Base-by-base conservation (phyloP, 2,888 invertebrate genomes). In the Thera obeliscata region DNA sequence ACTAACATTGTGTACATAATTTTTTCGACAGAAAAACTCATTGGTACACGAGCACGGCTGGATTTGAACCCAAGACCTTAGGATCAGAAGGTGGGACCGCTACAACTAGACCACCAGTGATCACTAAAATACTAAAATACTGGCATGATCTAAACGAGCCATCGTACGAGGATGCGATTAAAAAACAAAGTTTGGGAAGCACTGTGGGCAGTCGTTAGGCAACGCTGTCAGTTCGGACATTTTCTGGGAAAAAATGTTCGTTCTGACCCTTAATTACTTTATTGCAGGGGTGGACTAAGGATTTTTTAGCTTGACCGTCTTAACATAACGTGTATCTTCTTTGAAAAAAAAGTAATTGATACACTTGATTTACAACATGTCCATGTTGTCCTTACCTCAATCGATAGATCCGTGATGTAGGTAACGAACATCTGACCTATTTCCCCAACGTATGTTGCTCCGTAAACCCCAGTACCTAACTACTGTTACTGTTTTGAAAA, bases 231-330 rank as follows among this genome's bases (percentile, higher is more conserved):
- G 72, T 52, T 56, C 49, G 71, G 66, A 73, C 75, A 74, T 76
- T 74, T 71, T 65, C 59, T 52, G 62, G 66, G 61, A 73, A 74
- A 74, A 76, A 76, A 76, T 74, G 74, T 70, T 73, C 72, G 72
- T 66, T 70, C 72, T 64, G 71, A 63, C 63, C 66, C n/a, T 64
- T 75, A 76, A 75, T 76, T 74, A 75, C 76, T 70, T 52, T 66
- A 65, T 63, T 61, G 55, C 55, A 67, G 70, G 54, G 70, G 1
- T 11, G 64, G 9, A 61, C n/a, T 61, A 43, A 61, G 52, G n/a
- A n/a, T n/a, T n/a, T n/a, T n/a, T n/a, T n/a, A n/a, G n/a, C n/a
- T n/a, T n/a, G n/a, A n/a, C n/a, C n/a, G n/a, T n/a, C n/a, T n/a
- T n/a, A n/a, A n/a, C n/a, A n/a, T n/a, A n/a, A n/a, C n/a, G n/a